A percentile compares a stretch with the other conserved stretches of the same genome.
Conservation (phyloP, 2,888 invertebrate species). For the Orchesella flavescens region DNA sequence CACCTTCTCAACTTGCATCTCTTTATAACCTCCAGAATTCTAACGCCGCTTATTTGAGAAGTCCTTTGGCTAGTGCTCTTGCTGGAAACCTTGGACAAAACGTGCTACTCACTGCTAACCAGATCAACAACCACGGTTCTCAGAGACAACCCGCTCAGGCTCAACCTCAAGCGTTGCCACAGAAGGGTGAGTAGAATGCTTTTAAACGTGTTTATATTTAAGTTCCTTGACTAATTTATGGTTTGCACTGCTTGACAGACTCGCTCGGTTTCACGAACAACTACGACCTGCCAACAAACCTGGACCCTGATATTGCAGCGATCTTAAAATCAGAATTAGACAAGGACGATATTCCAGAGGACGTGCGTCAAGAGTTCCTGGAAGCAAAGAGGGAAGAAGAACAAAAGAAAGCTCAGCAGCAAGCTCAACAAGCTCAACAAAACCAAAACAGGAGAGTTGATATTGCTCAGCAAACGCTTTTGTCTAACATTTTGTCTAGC, state of each 20-base stretch:
- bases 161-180: not conserved
- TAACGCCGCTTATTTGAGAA: no score
- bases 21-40: no score
- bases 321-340: constrained; percentile 66
- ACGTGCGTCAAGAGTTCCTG: constrained; percentile 66
- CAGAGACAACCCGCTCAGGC: not conserved
- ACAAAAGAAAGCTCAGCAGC: constrained; percentile 16
- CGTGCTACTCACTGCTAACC: not conserved
- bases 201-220: no score
- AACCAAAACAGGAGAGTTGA: not conserved
- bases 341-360: constrained; percentile 69
- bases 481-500: not conserved
- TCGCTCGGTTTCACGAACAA: constrained; percentile 59
- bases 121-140: not conserved
- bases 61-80: no score
- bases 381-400: constrained; percentile 58
- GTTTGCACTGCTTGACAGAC: no score
- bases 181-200: not conserved
- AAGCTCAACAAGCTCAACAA: constrained; percentile 1
- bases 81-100: not conserved
- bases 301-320: constrained; percentile 69
- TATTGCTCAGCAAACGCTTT: constrained; percentile 8
- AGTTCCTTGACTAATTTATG: no score
- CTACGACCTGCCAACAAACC: constrained; percentile 62
- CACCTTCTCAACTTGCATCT: no score